Conservation (phyloP, 2,797 vertebrate genomes). For the Bryconaethiops microstoma region DNA sequence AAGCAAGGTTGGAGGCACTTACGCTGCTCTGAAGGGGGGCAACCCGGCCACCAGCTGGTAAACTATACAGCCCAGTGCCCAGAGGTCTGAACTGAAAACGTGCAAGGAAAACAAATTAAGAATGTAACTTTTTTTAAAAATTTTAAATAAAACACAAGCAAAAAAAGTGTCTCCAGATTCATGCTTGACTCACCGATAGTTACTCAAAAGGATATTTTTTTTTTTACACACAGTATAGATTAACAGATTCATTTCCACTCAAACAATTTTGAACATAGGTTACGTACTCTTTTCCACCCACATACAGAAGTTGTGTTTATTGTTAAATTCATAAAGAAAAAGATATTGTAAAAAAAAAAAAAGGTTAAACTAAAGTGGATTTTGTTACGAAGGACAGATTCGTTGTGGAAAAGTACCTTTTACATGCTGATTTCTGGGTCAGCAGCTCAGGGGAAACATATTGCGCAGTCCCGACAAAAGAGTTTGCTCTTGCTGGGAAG, state of each 20-base stretch:
- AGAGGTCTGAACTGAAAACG: slow-evolving; percentile 91
- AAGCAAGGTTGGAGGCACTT: slow-evolving; percentile 64
- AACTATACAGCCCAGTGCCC: slow-evolving; percentile 98
- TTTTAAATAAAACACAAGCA: neutral
- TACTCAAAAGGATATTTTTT: neutral
- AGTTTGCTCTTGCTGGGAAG: slow-evolving; percentile 91
- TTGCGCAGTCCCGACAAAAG: slow-evolving; percentile 97
- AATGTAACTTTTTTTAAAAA: neutral
- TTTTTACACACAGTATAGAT: too few species aligned
- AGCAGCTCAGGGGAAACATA: slow-evolving; percentile 98
- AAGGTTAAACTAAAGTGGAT: neutral
- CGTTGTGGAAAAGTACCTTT: slow-evolving; percentile 80
- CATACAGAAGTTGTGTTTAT: neutral
- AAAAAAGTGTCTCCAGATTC: neutral
- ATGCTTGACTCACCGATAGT: neutral
- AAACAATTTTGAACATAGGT: too few species aligned
- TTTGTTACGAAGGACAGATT: too few species aligned
- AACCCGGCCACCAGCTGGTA: slow-evolving; percentile 98
- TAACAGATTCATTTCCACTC: too few species aligned
- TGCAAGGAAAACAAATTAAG: neutral
- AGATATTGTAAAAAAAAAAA: neutral
- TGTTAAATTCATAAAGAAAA: neutral
- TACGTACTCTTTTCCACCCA: too few species aligned
- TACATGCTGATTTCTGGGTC: slow-evolving; percentile 97
- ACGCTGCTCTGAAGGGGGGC: slow-evolving; percentile 98